phyloP scores from a whole-genome alignment of 2,888 invertebrate genomes.

The Sphaeridia pumilis region DNA sequence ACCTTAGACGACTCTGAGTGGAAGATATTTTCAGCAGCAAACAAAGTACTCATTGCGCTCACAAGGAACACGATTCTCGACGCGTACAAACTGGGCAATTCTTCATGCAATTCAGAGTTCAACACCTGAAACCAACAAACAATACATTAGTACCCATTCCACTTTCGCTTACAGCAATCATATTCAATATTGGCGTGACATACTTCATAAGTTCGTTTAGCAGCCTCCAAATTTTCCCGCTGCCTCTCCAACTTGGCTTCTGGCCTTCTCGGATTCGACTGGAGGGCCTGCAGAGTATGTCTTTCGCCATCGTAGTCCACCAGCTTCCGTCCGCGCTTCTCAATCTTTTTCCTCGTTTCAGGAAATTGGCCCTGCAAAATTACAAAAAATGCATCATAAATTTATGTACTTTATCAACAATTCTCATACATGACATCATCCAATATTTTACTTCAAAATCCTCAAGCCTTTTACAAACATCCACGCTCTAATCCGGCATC shows the following conservation, averaged over 20 bases:
- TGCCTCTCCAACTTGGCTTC: slow-evolving; percentile 56
- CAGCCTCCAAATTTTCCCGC: slow-evolving; percentile 57
- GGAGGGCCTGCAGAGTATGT: slow-evolving; percentile 84
- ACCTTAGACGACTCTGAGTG: slow-evolving; percentile 88
- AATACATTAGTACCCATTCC: too few relatives aligned
- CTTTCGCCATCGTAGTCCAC: slow-evolving; percentile 94
- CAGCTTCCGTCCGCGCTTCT: slow-evolving; percentile 90
- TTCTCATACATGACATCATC: too few relatives aligned
- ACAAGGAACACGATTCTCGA: slow-evolving; percentile 90
- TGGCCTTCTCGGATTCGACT: slow-evolving; percentile 72
- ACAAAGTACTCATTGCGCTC: slow-evolving; percentile 84
- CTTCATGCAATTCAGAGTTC: slow-evolving; percentile 91
- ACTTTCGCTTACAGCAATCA: too few relatives aligned
- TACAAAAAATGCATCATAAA: too few relatives aligned
- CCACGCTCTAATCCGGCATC: too few relatives aligned
- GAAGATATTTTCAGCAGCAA: slow-evolving; percentile 86
- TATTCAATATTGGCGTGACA: too few relatives aligned
- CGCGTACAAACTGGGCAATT: slow-evolving; percentile 84
- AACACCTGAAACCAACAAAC: slow-evolving; percentile 51
- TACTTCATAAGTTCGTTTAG: slow-evolving; percentile 81
- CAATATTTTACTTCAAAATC: too few relatives aligned
- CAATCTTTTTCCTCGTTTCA: slow-evolving; percentile 92
- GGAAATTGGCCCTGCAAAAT: slow-evolving; percentile 64
- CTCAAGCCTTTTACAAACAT: too few relatives aligned
- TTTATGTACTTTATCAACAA: too few relatives aligned